Evolutionary conservation across 2,113 vertebrate species (phyloP), one percentile per base, ranked within the genome.

Genomic region (Chaetura pelagica): DNA sequence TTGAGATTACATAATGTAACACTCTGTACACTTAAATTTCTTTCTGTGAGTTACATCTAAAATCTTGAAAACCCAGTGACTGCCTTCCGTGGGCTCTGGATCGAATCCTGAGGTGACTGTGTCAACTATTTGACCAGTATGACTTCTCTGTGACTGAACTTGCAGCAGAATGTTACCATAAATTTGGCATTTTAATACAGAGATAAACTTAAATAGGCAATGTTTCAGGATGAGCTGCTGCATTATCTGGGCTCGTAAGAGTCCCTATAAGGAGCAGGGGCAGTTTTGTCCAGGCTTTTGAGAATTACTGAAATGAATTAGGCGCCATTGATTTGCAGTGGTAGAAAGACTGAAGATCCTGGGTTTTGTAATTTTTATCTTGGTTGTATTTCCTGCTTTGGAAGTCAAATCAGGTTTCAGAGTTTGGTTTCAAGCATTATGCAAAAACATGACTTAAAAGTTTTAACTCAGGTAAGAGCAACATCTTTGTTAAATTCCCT

Each of bases 121-220:
- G 35, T 51, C 15, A 32, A 8, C 8, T 22, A 0, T 12, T 40
- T 46, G 66, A 27, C 35, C 12, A 16, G 0, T 51, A 3, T 3
- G n/a, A 21, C 14, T 88, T 66, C 73, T 62, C 61, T 9, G 3
- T n/a, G 49, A 4, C 29, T 57, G 57, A 79, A 8, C 21, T 15
- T 62, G n/a, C 42, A 55, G 48, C 32, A 57, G 54, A 35, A 61
- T 10, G 7, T 58, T 82, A n/a, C 74, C 24, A 12, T 23, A 7
- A n/a, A 51, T 49, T 10, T 34, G 52, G 16, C 7, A 14, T 49
- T 78, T 69, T 51, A 87, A 11, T 8, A 67, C 34, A 54, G 40
- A 24, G 8, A 30, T 3, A 5, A 15, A 68, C 67, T 46, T 14
- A 35, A 51, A 4, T 1, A 35, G 24, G 38, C 13, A 7, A 18